Percentiles rank a stretch among this genome's conserved stretches.
Conservation (phyloP, 2,113 vertebrate genomes). For the Myotis lucifugus region DNA sequence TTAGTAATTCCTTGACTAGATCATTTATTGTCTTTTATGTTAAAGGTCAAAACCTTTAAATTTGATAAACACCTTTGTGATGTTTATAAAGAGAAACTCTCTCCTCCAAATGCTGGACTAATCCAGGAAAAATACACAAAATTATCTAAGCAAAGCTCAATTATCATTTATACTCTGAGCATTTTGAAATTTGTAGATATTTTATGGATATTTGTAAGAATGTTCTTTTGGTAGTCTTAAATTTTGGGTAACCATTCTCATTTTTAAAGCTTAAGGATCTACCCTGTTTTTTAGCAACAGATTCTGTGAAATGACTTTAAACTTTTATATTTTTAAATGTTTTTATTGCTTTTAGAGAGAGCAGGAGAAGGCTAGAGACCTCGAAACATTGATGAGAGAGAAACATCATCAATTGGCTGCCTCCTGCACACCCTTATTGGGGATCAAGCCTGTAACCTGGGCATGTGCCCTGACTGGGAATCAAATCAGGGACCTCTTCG, state of each 20-base stretch:
- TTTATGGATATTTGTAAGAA: conserved; percentile 29
- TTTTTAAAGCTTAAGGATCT: conserved; percentile 9
- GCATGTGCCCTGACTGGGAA: too few species aligned
- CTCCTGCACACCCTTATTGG: too few species aligned
- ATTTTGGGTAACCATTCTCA: conserved; percentile 15
- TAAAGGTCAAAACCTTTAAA: conserved; percentile 24
- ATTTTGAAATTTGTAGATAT: conserved; percentile 34
- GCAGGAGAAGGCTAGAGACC: too few species aligned
- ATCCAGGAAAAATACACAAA: background rate
- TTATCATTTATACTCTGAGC: conserved; percentile 6
- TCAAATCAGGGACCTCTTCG: too few species aligned
- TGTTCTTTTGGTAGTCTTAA: conserved; percentile 34
- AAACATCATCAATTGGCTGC: too few species aligned
- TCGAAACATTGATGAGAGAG: too few species aligned
- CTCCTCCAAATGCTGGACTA: background rate
- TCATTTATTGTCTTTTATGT: conserved; percentile 37
- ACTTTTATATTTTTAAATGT: conserved; percentile 12
- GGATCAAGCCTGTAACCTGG: too few species aligned
- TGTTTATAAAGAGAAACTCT: conserved; percentile 12
- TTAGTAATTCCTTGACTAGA: conserved; percentile 35
- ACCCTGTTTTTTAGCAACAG: background rate
- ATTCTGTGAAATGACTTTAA: conserved; percentile 43
- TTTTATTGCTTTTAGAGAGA: too few species aligned
- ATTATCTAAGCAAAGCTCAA: conserved; percentile 16
- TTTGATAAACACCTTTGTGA: conserved; percentile 48